Base-by-base conservation (phyloP, 2,113 vertebrate genomes). In the Heterochromis multidens region DNA sequence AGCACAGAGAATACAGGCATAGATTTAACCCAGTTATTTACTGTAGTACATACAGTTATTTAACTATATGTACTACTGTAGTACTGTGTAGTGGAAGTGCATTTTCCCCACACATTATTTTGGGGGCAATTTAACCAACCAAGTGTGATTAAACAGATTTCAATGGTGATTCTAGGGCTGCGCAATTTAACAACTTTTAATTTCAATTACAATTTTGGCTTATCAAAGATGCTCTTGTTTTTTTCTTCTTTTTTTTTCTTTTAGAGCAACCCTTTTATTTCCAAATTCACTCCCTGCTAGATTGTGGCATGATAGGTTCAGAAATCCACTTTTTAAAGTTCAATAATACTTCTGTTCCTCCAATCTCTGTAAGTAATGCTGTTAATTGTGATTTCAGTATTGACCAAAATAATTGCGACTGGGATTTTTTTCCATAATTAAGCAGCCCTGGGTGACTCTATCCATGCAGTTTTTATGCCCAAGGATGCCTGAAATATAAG, bases 251-350 rank as follows among this genome's bases (percentile, higher is more conserved):
- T 3, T 43, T 43, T 43, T 43, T 72, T 72, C 43, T 72, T 72
- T 6, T 0, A 31, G 10, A 8, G 3, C 2, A 2, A 31, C 43
- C 6, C 1, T 49, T 72, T 52, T 29, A 49, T 13, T 72, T 72
- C 0, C 43, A 72, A 72, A 27, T 6, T 29, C 46, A 29, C 67
- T 72, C 25, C 43, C 1, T 52, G 67, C 17, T 0, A 52, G 29
- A 25, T 25, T 52, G 17, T 27, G 12, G 16, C 3, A 29, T 1
- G 1, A 0, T 29, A 21, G 43, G 16, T 49, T 67, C 37, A 25
- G 10, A 72, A 49, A 72, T 72, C 25, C 25, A 21, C 67, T 52
- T 1, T 4, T 49, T 3, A 52, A 72, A 52, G 49, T 72, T 8
- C 25, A 0, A 21, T 52, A 21, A 72, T 2, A 21, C 17, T 21